A percentile compares a stretch with the other conserved stretches of the same genome.
phyloP scores from a whole-genome alignment of 2,888 invertebrate species.

The Phyto melanocephala region DNA sequence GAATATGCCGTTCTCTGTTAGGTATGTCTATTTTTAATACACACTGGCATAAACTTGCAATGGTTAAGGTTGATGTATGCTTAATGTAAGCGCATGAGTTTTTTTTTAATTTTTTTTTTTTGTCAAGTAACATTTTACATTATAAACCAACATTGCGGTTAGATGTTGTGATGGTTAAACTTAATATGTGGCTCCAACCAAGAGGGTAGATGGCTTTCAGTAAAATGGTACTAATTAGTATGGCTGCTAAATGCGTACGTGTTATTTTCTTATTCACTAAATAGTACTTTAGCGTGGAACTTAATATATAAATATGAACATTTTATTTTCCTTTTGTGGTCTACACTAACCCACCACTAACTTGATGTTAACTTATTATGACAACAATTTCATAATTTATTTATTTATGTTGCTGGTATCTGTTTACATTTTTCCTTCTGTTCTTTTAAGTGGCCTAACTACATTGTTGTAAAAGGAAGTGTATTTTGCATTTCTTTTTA shows the following conservation, averaged over 20 bases:
- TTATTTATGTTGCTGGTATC: neutral
- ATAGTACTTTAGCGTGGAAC: no score
- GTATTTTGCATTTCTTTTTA: slow-evolving; percentile 10
- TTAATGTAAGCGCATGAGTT: neutral
- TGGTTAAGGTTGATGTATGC: neutral
- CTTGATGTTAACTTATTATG: no score
- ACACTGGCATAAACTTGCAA: neutral
- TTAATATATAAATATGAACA: no score
- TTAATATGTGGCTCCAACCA: neutral
- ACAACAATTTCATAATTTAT: no score
- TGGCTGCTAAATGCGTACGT: no score
- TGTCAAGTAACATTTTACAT: neutral
- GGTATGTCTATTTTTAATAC: no score
- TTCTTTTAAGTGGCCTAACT: slow-evolving; percentile 23
- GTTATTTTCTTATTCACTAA: no score
- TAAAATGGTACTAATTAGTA: no score
- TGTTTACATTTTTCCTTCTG: neutral
- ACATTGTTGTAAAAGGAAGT: slow-evolving; percentile 8
- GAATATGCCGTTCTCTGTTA: no score
- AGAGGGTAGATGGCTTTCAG: no score
- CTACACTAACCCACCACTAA: no score
- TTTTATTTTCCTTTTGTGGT: no score
- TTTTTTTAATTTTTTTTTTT: neutral
- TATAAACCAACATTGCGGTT: neutral
- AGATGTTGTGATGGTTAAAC: neutral